A percentile compares a stretch with the other conserved stretches of the same genome.
Evolutionary conservation across 2,113 vertebrate species (phyloP).

Genomic region (Leiothrix lutea): DNA sequence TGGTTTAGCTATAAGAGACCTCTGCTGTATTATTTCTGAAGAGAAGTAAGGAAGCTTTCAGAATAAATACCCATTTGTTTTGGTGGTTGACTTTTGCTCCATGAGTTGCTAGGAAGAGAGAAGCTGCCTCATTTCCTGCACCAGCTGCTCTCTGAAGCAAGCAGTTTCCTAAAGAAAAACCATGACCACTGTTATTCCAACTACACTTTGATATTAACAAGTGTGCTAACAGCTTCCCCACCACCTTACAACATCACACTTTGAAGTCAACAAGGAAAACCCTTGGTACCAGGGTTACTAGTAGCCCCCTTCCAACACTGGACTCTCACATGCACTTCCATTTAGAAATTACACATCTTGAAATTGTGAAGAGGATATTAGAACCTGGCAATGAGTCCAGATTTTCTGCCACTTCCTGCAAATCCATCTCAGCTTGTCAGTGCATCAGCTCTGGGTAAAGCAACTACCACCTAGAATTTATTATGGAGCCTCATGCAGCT

Average conservation of each 20-base stretch:
- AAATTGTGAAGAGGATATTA: neutral
- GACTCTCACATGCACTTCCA: neutral
- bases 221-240: neutral
- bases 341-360: neutral
- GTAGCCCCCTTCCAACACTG: neutral
- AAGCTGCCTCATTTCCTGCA: conserved; percentile 88
- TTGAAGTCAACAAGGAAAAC: neutral
- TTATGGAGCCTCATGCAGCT: neutral
- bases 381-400: neutral
- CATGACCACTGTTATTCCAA: neutral
- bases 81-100: conserved; percentile 94
- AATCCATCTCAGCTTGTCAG: neutral
- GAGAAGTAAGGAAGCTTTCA: neutral
- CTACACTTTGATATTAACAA: neutral
- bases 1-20: neutral
- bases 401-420: neutral
- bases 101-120: conserved; percentile 92
- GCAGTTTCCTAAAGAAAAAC: conserved; percentile 82
- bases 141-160: conserved; percentile 91
- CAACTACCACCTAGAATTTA: neutral
- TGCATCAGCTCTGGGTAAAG: neutral
- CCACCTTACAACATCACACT: neutral
- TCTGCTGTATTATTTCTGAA: neutral
- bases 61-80: conserved; percentile 86
- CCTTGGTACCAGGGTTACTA: neutral